Conservation (phyloP, 2,797 vertebrate genomes). For the Sebastes oblongus region DNA sequence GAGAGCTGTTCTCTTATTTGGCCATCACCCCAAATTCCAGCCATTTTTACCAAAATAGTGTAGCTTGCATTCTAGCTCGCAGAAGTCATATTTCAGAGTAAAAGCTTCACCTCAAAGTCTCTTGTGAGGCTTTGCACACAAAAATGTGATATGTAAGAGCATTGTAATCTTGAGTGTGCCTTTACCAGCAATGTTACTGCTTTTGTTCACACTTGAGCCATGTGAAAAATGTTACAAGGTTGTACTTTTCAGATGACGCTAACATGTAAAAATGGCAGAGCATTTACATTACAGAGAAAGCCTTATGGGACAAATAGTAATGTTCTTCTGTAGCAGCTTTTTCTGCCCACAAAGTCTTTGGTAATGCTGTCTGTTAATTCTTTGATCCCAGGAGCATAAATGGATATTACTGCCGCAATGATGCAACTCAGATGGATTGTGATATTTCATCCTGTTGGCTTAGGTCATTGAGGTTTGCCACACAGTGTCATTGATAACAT, state of each 20-base stretch:
- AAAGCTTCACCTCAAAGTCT: neutral
- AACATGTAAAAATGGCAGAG: neutral
- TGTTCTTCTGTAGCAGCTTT: neutral
- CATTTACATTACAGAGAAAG: neutral
- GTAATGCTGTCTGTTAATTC: neutral
- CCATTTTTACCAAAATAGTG: neutral
- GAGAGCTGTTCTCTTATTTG: neutral
- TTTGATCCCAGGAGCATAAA: slow-evolving; percentile 12
- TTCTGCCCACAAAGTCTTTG: neutral
- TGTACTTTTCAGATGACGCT: neutral
- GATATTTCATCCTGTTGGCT: slow-evolving; percentile 6
- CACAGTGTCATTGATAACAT: slow-evolving; percentile 18
- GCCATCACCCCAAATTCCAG: neutral
- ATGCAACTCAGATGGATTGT: neutral
- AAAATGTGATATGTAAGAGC: neutral
- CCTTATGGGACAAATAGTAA: neutral
- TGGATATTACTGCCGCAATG: neutral
- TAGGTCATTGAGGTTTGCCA: slow-evolving; percentile 9
- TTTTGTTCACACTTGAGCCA: neutral
- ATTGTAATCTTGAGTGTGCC: neutral
- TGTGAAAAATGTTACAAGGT: neutral
- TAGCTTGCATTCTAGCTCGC: neutral
- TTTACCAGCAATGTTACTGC: neutral
- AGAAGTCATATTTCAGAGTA: neutral
- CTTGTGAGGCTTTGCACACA: neutral